These are phyloP conservation scores for Apamea crenata DNA, from an alignment of 2,888 invertebrate species.

Conservation along the genomic window DNA sequence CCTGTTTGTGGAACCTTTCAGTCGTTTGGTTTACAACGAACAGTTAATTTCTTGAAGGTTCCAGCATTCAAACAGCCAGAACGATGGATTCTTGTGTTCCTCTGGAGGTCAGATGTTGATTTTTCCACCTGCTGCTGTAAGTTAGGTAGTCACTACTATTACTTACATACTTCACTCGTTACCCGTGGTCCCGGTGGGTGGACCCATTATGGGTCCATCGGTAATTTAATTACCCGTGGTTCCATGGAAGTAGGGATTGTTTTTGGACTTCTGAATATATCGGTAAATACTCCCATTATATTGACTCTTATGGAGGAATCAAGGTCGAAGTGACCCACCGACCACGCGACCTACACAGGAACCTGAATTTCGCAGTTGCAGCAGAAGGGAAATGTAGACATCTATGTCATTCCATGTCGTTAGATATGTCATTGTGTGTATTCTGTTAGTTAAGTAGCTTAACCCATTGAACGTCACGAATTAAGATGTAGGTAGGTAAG, in stretches of 20 bases:
- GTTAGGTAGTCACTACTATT: background rate
- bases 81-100: background rate
- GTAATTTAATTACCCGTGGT: too few relatives aligned
- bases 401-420: background rate
- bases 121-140: background rate
- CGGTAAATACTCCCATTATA: too few relatives aligned
- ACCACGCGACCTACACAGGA: background rate
- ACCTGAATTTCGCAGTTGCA: background rate
- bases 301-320: background rate
- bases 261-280: too few relatives aligned
- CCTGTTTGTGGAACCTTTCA: background rate
- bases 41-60: background rate
- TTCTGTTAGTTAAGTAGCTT: background rate
- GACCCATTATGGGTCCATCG: too few relatives aligned
- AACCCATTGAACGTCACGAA: too few relatives aligned
- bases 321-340: background rate
- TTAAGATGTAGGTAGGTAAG: too few relatives aligned
- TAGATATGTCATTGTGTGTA: background rate
- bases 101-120: background rate
- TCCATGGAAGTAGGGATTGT: too few relatives aligned
- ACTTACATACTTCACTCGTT: too few relatives aligned
- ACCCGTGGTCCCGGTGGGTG: too few relatives aligned
- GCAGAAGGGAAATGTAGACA: background rate
- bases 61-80: background rate
- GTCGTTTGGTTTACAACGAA: slow-evolving; percentile 8